A percentile compares a stretch with the other conserved stretches of the same genome.
Evolutionary conservation across 1,140 invertebrate genomes (phyloP).

Genomic region (Ctenoplectra terminalis): DNA sequence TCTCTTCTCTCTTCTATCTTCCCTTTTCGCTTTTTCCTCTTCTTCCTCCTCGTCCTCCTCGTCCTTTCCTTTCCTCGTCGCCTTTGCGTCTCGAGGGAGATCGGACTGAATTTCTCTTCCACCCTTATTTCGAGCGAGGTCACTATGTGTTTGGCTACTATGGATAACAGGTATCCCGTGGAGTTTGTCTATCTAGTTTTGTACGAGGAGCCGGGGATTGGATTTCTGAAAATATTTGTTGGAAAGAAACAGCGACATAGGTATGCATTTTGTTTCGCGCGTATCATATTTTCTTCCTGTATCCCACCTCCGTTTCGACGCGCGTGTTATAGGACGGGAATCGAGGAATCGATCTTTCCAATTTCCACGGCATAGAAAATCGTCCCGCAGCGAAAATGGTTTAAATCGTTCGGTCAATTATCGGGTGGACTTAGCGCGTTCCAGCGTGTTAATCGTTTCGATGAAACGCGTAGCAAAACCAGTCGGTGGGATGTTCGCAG

Average conservation of each 20-base stretch:
- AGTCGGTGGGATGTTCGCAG: too few species aligned
- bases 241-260: not conserved
- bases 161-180: constrained; percentile 43
- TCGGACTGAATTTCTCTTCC: constrained; percentile 8
- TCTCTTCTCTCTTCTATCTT: too few species aligned
- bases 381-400: not conserved
- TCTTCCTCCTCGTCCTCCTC: not conserved
- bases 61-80: not conserved
- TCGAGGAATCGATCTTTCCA: too few species aligned
- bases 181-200: constrained; percentile 43
- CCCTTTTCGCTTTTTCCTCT: not conserved
- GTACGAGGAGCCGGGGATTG: constrained; percentile 27
- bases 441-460: not conserved
- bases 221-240: constrained; percentile 30
- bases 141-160: constrained; percentile 34
- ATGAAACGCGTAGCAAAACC: not conserved
- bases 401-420: not conserved
- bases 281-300: not conserved
- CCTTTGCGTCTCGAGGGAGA: not conserved
- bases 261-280: constrained; percentile 15
- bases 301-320: too few species aligned
- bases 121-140: not conserved
- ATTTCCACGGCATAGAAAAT: not conserved
- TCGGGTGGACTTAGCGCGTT: not conserved
- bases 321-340: not conserved